phyloP scores from a whole-genome alignment of 2,797 vertebrate genomes.

The Botia almorhae region DNA sequence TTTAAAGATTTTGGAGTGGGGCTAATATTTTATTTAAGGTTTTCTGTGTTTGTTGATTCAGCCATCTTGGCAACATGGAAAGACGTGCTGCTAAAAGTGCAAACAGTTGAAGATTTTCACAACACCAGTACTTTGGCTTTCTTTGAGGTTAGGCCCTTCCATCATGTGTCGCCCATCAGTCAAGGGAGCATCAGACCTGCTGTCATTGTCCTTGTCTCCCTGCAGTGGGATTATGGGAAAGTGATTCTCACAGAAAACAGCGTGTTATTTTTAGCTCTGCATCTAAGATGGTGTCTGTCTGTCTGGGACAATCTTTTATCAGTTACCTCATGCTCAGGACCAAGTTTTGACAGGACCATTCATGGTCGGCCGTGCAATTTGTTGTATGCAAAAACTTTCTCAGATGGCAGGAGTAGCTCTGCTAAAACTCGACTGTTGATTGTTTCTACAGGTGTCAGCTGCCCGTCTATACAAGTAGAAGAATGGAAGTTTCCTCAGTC shows the following conservation, averaged over 20 bases:
- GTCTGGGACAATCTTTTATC: slow-evolving; percentile 37
- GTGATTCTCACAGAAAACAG: slow-evolving; percentile 44
- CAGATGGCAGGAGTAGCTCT: slow-evolving; percentile 4
- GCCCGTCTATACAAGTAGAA: slow-evolving; percentile 78
- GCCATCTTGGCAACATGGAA: neutral
- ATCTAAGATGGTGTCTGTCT: slow-evolving; percentile 46
- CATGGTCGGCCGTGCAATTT: slow-evolving; percentile 18
- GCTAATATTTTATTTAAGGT: neutral
- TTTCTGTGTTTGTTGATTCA: neutral
- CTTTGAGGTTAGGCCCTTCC: slow-evolving; percentile 34
- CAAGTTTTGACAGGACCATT: slow-evolving; percentile 42
- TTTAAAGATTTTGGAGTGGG: too few species aligned
- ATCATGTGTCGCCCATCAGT: slow-evolving; percentile 60
- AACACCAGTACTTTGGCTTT: neutral
- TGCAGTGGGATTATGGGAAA: slow-evolving; percentile 36
- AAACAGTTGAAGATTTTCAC: neutral
- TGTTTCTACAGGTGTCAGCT: slow-evolving; percentile 68
- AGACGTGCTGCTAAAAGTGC: slow-evolving; percentile 5
- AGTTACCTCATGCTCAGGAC: slow-evolving; percentile 34
- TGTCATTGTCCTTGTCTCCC: slow-evolving; percentile 48
- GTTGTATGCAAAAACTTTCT: slow-evolving; percentile 40
- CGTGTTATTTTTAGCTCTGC: slow-evolving; percentile 46
- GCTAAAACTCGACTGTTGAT: slow-evolving; percentile 33
- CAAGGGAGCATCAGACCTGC: slow-evolving; percentile 35
- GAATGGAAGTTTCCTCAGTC: slow-evolving; percentile 81